A percentile compares a stretch with the other conserved stretches of the same genome.
Conservation (phyloP, 2,113 vertebrate genomes). For the Gnathonemus echidnorhynchus region DNA sequence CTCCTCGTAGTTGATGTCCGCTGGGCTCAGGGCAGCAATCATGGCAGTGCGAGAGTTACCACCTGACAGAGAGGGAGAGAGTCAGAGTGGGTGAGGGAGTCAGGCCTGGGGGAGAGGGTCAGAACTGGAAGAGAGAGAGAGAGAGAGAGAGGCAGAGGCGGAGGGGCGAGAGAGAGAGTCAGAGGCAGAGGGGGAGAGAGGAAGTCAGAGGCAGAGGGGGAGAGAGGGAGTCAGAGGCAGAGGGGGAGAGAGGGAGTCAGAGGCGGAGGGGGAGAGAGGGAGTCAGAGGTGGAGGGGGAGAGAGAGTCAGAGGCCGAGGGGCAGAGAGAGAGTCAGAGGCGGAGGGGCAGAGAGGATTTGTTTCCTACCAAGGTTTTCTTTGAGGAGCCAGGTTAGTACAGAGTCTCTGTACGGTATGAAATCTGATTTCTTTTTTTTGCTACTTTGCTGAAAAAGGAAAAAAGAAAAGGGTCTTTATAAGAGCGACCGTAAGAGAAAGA, state of each 20-base stretch:
- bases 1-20: slow-evolving; percentile 83
- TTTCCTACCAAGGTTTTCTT: slow-evolving; percentile 57
- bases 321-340: not conserved
- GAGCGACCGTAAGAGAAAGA: not conserved
- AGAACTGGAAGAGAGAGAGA: not conserved
- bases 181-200: not conserved
- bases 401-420: slow-evolving; percentile 86
- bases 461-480: not conserved
- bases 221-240: not conserved
- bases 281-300: not conserved
- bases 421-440: slow-evolving; percentile 74
- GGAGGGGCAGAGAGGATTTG: not conserved
- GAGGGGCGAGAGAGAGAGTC: too few relatives aligned
- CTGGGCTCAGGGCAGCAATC: slow-evolving; percentile 82
- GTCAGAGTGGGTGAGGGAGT: not conserved
- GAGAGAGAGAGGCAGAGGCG: not conserved
- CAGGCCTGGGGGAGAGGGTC: not conserved
- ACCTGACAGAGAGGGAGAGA: slow-evolving; percentile 49
- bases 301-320: not conserved
- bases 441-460: slow-evolving; percentile 60
- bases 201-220: not conserved
- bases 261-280: not conserved
- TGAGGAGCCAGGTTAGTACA: slow-evolving; percentile 74
- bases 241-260: not conserved
- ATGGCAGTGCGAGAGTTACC: slow-evolving; percentile 84